Conservation (phyloP, 2,888 invertebrate species). For the Hypomecis atomaria region DNA sequence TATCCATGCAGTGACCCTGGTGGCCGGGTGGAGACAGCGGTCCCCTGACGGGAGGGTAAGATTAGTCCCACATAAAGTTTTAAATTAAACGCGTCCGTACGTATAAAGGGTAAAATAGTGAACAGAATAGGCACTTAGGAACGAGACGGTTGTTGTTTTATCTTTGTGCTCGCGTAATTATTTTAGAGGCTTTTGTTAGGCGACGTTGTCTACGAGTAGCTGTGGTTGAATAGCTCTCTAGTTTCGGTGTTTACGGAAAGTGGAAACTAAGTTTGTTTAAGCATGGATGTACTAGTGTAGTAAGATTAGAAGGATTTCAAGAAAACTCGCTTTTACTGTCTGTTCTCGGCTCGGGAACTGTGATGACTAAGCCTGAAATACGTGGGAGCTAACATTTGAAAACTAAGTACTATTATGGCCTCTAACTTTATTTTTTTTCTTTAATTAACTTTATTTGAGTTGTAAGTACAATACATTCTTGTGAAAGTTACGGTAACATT, state of each 20-base stretch:
- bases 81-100: constrained; percentile 59
- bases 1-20: constrained; percentile 61
- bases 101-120: constrained; percentile 49
- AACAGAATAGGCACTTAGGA: constrained; percentile 24
- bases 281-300: background rate
- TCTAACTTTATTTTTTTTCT: too few relatives aligned
- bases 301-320: constrained; percentile 8
- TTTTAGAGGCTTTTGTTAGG: constrained; percentile 49
- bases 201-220: constrained; percentile 13
- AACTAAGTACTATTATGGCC: too few relatives aligned
- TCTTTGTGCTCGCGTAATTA: constrained; percentile 51
- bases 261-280: constrained; percentile 10
- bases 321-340: background rate
- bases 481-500: too few relatives aligned
- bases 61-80: constrained; percentile 72
- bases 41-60: constrained; percentile 60
- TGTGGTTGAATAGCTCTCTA: constrained; percentile 14
- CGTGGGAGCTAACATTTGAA: background rate
- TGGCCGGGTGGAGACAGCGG: constrained; percentile 53
- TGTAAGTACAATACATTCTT: too few relatives aligned
- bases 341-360: background rate
- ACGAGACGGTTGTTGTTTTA: constrained; percentile 50
- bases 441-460: too few relatives aligned
- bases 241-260: constrained; percentile 6
- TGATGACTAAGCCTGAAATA: background rate